Conservation (phyloP, 1,140 invertebrate genomes). For the Tribolium madens region DNA sequence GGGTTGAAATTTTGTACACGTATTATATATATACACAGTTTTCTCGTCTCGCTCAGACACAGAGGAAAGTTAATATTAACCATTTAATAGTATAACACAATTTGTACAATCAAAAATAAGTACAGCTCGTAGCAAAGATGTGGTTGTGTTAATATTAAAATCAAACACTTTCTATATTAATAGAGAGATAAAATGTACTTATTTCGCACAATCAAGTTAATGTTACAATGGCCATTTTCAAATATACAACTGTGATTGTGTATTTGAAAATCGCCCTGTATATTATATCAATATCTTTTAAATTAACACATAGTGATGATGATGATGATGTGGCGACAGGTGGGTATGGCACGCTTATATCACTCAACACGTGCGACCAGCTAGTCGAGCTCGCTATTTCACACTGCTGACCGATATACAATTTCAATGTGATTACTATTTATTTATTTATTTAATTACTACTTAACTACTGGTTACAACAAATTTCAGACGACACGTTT, state of each 20-base stretch:
- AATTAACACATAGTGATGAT: slow-evolving; percentile 59
- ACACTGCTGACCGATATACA: slow-evolving; percentile 57
- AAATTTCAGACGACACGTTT: slow-evolving; percentile 38
- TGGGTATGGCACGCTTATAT: slow-evolving; percentile 63
- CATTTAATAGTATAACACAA: slow-evolving; percentile 63
- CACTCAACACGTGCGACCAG: slow-evolving; percentile 62
- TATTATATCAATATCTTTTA: slow-evolving; percentile 58
- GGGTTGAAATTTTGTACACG: slow-evolving; percentile 58
- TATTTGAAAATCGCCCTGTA: no score
- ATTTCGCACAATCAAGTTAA: slow-evolving; percentile 55
- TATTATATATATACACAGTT: slow-evolving; percentile 61
- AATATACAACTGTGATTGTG: no score
- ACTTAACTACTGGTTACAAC: slow-evolving; percentile 53
- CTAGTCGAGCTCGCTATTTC: slow-evolving; percentile 59
- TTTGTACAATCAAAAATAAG: slow-evolving; percentile 66
- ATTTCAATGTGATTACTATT: slow-evolving; percentile 23
- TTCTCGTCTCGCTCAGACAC: slow-evolving; percentile 56
- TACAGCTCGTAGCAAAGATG: slow-evolving; percentile 65
- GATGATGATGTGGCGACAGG: slow-evolving; percentile 55
- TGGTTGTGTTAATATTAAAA: slow-evolving; percentile 57
- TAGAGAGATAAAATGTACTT: slow-evolving; percentile 60
- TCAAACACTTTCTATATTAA: slow-evolving; percentile 52
- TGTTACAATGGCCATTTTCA: no score
- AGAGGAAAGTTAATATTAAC: slow-evolving; percentile 59
- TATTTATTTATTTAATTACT: slow-evolving; percentile 43